Conservation (phyloP, 1,140 invertebrate species). For the Hormaphis cornu region DNA sequence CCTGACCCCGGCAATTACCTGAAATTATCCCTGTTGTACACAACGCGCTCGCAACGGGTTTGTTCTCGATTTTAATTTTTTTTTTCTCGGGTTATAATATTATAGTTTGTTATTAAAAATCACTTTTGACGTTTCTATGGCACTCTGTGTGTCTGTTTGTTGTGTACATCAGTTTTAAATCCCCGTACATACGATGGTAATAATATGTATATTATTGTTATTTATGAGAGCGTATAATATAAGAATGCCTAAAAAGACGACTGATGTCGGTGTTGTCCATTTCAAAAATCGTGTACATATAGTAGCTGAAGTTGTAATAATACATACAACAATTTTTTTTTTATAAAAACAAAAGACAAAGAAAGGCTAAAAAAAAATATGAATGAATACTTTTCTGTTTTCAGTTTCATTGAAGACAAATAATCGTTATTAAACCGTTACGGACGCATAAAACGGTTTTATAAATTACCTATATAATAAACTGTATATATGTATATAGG, state of each 20-base stretch:
- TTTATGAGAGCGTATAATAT: neutral
- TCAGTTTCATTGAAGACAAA: neutral
- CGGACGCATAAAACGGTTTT: too few species aligned
- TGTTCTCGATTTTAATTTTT: constrained; percentile 26
- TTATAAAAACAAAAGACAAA: neutral
- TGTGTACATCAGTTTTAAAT: neutral
- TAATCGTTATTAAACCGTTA: neutral
- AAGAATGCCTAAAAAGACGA: neutral
- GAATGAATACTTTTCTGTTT: neutral
- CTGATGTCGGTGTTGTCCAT: neutral
- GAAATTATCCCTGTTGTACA: constrained; percentile 25
- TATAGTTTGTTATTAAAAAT: constrained; percentile 32
- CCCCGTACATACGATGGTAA: neutral
- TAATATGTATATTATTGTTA: neutral
- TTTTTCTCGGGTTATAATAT: neutral
- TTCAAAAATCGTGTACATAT: constrained; percentile 11
- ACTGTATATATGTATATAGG: too few species aligned
- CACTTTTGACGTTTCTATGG: constrained; percentile 30
- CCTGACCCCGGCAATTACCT: constrained; percentile 30
- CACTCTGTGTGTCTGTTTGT: neutral
- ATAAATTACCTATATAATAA: too few species aligned
- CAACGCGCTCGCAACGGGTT: constrained; percentile 17
- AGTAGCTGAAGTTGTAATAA: constrained; percentile 11
- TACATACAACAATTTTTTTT: neutral
- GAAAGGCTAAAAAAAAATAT: too few species aligned